Evolutionary conservation across 2,888 invertebrate genomes (phyloP), one percentile per base, ranked within the genome.

Genomic region (Allolobophora icterica): DNA sequence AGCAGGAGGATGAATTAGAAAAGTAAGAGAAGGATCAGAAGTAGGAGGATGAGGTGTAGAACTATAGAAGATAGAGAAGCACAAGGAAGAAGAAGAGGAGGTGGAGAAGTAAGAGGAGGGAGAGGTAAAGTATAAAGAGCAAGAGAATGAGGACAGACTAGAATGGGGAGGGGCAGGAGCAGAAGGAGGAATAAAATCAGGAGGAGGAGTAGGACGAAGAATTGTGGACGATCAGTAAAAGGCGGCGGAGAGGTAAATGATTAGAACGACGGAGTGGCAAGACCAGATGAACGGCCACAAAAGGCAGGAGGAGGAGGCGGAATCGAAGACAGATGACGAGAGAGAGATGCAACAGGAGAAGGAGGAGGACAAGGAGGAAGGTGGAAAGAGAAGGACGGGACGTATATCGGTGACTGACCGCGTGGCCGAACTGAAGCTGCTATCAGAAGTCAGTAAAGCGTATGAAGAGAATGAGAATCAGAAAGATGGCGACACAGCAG

Each of bases 401-500:
- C 87, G 87, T 35, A 87, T 87, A 87, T 87, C 15, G 33, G 34
- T 33, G 19, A 87, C 13, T 24, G 35, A 87, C 34, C 87, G 87
- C 24, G 1, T 35, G 87, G 15, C 87, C 15, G 87, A 24, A 8
- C 87, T 33, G 21, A 38, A 21, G 87, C 87, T 87, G 38, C 71
- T 87, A 87, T 87, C 87, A 87, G n/a, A 87, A 87, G 13, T 34
- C 87, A 87, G 87, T 87, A n/a, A 87, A 87, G 87, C 87, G 87
- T 87, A 38, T 87, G 34, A 87, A 34, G 87, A 87, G 71, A 87
- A 87, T 38, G 87, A 87, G 15, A 35, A 35, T 87, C 35, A 17
- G 87, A 38, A 87, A 87, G 38, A 87, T 87, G 38, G 38, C 87
- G 87, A 34, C 71, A 71, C 71, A n/a, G 30, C 71, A 71, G 71